A percentile compares a stretch with the other conserved stretches of the same genome.
Conservation (phyloP, 2,113 vertebrate genomes). For the Scatophagus argus region DNA sequence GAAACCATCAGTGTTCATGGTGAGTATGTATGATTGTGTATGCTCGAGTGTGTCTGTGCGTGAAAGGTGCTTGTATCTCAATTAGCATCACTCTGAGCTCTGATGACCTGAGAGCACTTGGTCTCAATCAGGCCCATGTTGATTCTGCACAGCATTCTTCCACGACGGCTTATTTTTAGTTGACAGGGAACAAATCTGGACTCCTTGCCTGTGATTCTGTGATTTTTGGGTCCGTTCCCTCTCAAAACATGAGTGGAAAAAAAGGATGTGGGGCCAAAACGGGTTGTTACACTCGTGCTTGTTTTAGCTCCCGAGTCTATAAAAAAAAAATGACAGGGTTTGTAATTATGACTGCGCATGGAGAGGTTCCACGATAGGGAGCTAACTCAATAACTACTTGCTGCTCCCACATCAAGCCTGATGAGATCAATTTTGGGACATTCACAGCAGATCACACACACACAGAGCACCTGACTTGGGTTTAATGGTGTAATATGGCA, state of each 20-base stretch:
- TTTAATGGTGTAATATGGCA: conserved; percentile 4
- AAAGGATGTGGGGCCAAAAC: conserved; percentile 75
- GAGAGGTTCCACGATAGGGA: conserved; percentile 66
- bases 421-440: conserved; percentile 37
- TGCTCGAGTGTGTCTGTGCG: conserved; percentile 1
- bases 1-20: conserved; percentile 20
- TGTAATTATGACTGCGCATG: conserved; percentile 76
- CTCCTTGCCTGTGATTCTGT: conserved; percentile 75
- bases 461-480: conserved; percentile 33
- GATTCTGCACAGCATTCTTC: conserved; percentile 68
- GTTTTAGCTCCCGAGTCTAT: conserved; percentile 82
- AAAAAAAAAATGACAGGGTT: conserved; percentile 78
- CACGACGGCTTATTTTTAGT: conserved; percentile 76
- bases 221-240: conserved; percentile 80
- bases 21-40: conserved; percentile 24
- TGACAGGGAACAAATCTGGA: conserved; percentile 76
- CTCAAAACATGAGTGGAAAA: conserved; percentile 77
- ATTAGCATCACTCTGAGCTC: conserved; percentile 25
- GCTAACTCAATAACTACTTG: conserved; percentile 64
- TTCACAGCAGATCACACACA: conserved; percentile 38
- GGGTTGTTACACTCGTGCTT: conserved; percentile 79
- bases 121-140: conserved; percentile 69
- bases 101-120: conserved; percentile 57
- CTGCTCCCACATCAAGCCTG: conserved; percentile 57
- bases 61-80: conserved; percentile 43